These are phyloP conservation scores for Caranx melampygus DNA, from an alignment of 2,113 vertebrate genomes.

Conservation along the genomic window DNA sequence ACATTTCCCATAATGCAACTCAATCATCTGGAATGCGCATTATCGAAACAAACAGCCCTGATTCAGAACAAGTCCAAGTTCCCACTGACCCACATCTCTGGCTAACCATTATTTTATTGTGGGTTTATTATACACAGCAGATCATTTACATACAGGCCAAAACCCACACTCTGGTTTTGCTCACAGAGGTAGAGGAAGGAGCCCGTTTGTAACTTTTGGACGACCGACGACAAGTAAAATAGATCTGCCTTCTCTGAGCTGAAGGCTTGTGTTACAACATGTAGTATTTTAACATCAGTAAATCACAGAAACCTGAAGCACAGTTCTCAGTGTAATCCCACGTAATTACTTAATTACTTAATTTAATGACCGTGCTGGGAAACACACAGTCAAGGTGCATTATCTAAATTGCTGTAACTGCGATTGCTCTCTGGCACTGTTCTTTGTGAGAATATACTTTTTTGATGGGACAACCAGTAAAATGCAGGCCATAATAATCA, in stretches of 20 bases:
- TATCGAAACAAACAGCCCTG: background rate
- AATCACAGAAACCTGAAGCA: constrained; percentile 37
- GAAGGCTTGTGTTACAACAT: background rate
- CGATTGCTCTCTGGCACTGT: constrained; percentile 4
- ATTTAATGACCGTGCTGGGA: background rate
- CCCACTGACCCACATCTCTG: constrained; percentile 1
- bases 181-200: constrained; percentile 16
- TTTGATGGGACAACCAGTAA: background rate
- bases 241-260: constrained; percentile 6
- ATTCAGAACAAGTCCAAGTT: background rate
- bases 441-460: constrained; percentile 18
- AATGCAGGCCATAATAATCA: background rate
- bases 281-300: constrained; percentile 6
- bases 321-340: constrained; percentile 20
- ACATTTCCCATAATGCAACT: background rate
- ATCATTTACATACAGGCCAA: constrained; percentile 21
- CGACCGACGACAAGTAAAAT: constrained; percentile 9
- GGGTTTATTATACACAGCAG: constrained; percentile 19
- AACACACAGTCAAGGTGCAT: background rate
- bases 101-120: constrained; percentile 42
- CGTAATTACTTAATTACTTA: background rate
- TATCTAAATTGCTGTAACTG: background rate
- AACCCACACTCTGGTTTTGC: constrained; percentile 38
- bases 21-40: background rate
- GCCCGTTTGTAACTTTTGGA: constrained; percentile 7